Evolutionary conservation across 1,140 invertebrate genomes (phyloP), one percentile per base, ranked within the genome.

Genomic region (Caerostris extrusa): DNA sequence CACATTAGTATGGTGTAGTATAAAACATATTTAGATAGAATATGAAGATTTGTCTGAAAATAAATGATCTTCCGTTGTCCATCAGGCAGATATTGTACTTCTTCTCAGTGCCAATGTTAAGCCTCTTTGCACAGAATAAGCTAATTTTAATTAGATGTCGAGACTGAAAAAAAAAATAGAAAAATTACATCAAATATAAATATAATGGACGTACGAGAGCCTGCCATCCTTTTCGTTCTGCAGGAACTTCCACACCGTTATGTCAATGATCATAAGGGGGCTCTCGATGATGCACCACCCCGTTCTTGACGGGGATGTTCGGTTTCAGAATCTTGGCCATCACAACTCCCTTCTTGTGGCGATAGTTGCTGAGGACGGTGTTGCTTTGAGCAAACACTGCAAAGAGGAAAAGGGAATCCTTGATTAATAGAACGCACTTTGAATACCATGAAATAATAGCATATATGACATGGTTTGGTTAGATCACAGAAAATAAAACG

Each of bases 231-330:
- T 97, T 95, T 98, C 98, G 93, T 98, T 97, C 97, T 98, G 97
- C 61, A 99, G 96, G 95, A 98, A 98, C 95, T 98, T 97, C 94
- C 97, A 97, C 71, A 99, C 97, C 5, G 97, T 98, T 12, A 97
- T 97, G 95, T 98, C 98, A 57, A 98, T 97, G 64, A 99, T 97
- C 97, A 99, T 98, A 2, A 99, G 96, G 0, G 98, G 98, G 94
- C 98, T 97, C 94, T 98, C 97, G 95, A 99, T 99, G 55, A 96
- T 99, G 98, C 3, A 99, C 97, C 0, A 99, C 98, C 10, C 98
- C 98, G 95, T 99, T 99, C 95, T 97, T 97, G 5, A 99, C 98
- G 0, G 98, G 98, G 95, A 99, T 99, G 96, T 99, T 99, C n/a
- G 97, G 97, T 95, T 97, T 97, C 2, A 98, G 97, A 92, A 99